Conservation (phyloP, 2,888 invertebrate genomes). For the Pseudeuparius sepicola region DNA sequence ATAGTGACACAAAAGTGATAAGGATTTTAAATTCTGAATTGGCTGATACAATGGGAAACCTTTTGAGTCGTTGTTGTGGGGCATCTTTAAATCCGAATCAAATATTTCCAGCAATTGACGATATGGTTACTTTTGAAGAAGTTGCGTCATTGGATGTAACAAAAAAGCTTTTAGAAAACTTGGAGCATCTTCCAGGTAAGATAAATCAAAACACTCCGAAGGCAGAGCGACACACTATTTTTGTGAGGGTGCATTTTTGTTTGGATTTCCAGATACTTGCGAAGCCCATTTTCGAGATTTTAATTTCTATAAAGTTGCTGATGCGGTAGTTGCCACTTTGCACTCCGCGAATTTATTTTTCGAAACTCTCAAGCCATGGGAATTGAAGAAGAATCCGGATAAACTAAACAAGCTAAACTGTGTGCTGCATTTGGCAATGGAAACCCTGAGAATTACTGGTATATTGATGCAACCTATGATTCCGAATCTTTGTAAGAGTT, state of each 20-base stretch:
- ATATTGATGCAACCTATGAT: conserved; percentile 80
- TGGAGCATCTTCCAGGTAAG: conserved; percentile 49
- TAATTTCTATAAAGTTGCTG: conserved; percentile 75
- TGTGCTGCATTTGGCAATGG: conserved; percentile 74
- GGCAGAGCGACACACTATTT: no score
- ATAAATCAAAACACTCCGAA: no score
- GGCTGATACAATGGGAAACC: conserved; percentile 86
- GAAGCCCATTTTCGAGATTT: conserved; percentile 59
- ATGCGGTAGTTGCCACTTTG: conserved; percentile 62
- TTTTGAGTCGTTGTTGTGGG: conserved; percentile 72
- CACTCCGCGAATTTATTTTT: conserved; percentile 80
- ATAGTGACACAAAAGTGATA: conserved; percentile 63
- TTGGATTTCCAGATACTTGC: conserved; percentile 49
- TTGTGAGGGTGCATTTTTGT: no score
- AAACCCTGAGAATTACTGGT: conserved; percentile 68
- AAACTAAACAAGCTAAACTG: conserved; percentile 50
- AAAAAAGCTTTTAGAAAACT: conserved; percentile 44
- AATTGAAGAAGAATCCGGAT: conserved; percentile 54
- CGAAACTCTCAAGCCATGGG: conserved; percentile 82
- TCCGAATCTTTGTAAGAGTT: conserved; percentile 56
- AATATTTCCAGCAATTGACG: conserved; percentile 53
- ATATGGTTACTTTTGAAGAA: conserved; percentile 41
- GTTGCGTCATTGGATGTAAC: conserved; percentile 41
- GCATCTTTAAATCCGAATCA: conserved; percentile 67
- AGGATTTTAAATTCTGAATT: conserved; percentile 79